These are phyloP conservation scores for Megalops atlanticus DNA, from an alignment of 2,113 vertebrate genomes.

Conservation along the genomic window DNA sequence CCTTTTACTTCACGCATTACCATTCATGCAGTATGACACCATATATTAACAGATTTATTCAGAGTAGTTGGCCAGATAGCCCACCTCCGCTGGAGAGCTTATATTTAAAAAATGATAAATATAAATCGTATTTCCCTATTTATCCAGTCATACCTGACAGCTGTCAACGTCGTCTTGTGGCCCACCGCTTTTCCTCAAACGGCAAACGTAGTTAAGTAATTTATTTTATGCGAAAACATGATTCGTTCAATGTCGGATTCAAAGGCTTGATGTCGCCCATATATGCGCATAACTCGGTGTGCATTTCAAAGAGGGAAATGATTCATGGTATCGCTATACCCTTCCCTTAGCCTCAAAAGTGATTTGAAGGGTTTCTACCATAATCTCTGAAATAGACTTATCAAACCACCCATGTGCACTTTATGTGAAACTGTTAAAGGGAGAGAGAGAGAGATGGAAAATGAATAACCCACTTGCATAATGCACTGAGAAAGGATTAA, in stretches of 20 bases:
- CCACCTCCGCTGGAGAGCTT: not conserved
- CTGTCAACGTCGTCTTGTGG: not conserved
- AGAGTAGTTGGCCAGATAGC: not conserved
- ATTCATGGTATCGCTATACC: not conserved
- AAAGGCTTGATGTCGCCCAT: conserved; percentile 2
- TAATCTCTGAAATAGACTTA: not conserved
- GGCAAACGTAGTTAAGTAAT: not conserved
- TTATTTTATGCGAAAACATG: not conserved
- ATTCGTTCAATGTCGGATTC: not conserved
- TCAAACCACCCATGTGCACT: conserved; percentile 43
- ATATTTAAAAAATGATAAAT: not conserved
- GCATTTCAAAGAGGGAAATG: not conserved
- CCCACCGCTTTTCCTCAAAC: not conserved
- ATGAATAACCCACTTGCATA: conserved; percentile 68
- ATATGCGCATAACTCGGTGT: conserved; percentile 1
- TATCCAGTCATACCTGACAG: not conserved
- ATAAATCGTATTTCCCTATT: not conserved
- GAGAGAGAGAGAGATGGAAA: conserved; percentile 33
- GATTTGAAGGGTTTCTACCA: not conserved
- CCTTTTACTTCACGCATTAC: not conserved
- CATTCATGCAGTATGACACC: conserved; percentile 8
- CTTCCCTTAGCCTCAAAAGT: conserved; percentile 6
- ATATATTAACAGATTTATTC: conserved; percentile 3
- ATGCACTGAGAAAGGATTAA: conserved; percentile 67
- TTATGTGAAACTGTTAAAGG: conserved; percentile 57